Conservation (phyloP, 2,113 vertebrate genomes). For the Eonycteris spelaea region DNA sequence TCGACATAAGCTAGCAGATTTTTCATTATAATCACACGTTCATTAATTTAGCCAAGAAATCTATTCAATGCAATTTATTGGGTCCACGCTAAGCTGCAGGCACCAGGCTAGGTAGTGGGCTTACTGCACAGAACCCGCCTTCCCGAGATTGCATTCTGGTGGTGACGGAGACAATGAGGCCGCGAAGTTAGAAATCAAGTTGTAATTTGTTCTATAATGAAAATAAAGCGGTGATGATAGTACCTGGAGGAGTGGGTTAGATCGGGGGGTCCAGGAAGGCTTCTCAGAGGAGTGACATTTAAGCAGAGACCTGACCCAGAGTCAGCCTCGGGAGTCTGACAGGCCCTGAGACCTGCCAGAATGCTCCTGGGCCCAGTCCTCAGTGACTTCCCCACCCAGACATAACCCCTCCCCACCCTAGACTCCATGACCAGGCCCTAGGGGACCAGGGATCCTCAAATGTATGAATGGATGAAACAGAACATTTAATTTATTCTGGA, state of each 20-base stretch:
- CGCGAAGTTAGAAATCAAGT: neutral
- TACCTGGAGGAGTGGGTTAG: too few species aligned
- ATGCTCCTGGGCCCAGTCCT: neutral
- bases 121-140: neutral
- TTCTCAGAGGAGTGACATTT: neutral
- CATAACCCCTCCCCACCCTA: neutral
- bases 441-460: neutral
- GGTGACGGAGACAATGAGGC: neutral
- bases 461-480: neutral
- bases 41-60: neutral
- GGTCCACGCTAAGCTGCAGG: neutral
- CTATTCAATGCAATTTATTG: neutral
- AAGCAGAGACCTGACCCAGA: neutral
- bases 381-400: neutral
- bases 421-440: neutral
- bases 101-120: neutral
- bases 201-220: neutral
- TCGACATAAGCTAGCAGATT: neutral
- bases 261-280: fast-evolving
- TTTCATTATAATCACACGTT: slow-evolving; percentile 1
- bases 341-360: neutral
- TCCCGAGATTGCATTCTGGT: neutral
- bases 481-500: neutral
- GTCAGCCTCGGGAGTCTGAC: too few species aligned
- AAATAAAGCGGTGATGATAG: neutral